Conservation (phyloP, 2,888 invertebrate genomes). For the Tenthredo amoena region DNA sequence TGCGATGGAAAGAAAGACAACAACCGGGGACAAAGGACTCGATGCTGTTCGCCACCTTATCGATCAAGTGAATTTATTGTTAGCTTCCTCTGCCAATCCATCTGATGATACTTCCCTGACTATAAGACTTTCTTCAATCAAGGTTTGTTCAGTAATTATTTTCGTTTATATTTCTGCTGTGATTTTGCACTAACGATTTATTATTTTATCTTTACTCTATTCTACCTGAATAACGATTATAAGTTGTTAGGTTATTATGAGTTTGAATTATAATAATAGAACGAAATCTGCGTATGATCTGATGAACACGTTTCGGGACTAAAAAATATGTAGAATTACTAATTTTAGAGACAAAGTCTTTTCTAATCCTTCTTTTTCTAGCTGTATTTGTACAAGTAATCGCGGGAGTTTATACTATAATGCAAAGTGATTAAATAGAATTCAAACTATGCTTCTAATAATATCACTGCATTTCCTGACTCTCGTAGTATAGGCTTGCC, state of each 20-base stretch:
- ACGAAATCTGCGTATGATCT: neutral
- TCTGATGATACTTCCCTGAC: slow-evolving; percentile 84
- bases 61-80: slow-evolving; percentile 79
- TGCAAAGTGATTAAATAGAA: neutral
- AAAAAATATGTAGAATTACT: neutral
- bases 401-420: slow-evolving; percentile 2
- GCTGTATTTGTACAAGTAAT: neutral
- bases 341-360: neutral
- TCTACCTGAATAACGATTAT: neutral
- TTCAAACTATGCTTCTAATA: slow-evolving; percentile 61
- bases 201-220: neutral
- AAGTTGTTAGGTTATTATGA: neutral
- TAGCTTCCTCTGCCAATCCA: slow-evolving; percentile 83
- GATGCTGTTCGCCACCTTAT: slow-evolving; percentile 73
- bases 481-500: slow-evolving; percentile 55
- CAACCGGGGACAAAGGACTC: slow-evolving; percentile 63
- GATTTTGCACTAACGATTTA: neutral
- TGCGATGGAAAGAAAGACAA: slow-evolving; percentile 69
- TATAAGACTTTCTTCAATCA: slow-evolving; percentile 83
- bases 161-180: neutral
- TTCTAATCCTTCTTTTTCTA: neutral
- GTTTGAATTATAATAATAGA: slow-evolving; percentile 12
- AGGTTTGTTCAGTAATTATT: slow-evolving; percentile 77
- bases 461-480: slow-evolving; percentile 65
- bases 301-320: neutral